These are phyloP conservation scores for Enteromius paludinosus DNA, from an alignment of 2,797 vertebrate genomes.

Conservation along the genomic window DNA sequence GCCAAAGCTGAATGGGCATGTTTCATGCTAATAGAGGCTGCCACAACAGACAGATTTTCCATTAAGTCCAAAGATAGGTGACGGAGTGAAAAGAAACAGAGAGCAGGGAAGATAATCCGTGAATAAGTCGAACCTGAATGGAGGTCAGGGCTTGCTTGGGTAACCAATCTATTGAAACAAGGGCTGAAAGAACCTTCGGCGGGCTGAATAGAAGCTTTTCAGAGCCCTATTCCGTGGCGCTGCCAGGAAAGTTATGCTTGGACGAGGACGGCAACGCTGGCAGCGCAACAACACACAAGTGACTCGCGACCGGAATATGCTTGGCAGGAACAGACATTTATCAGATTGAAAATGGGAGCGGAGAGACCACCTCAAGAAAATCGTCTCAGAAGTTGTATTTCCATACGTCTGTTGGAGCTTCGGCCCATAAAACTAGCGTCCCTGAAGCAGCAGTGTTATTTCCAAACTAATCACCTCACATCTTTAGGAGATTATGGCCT, in stretches of 20 bases:
- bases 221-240: not conserved
- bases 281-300: conserved; percentile 25
- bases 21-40: conserved; percentile 64
- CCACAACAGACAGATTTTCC: conserved; percentile 50
- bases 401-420: conserved; percentile 33
- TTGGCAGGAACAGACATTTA: conserved; percentile 27
- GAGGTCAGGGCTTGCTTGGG: not conserved
- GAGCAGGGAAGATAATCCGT: conserved; percentile 29
- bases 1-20: conserved; percentile 64
- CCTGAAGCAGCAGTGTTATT: conserved; percentile 43
- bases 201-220: not conserved
- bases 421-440: conserved; percentile 35
- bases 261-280: not conserved
- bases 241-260: conserved; percentile 2
- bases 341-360: conserved; percentile 44
- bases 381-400: conserved; percentile 48
- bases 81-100: conserved; percentile 49
- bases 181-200: not conserved
- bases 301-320: conserved; percentile 7
- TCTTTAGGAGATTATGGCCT: conserved; percentile 66
- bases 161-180: conserved; percentile 30
- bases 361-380: conserved; percentile 46
- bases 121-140: conserved; percentile 37
- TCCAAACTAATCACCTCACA: conserved; percentile 50
- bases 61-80: conserved; percentile 40